A percentile compares a stretch with the other conserved stretches of the same genome.
These are phyloP conservation scores for Pseudomugil gertrudae DNA, from an alignment of 2,797 vertebrate genomes.

Conservation along the genomic window DNA sequence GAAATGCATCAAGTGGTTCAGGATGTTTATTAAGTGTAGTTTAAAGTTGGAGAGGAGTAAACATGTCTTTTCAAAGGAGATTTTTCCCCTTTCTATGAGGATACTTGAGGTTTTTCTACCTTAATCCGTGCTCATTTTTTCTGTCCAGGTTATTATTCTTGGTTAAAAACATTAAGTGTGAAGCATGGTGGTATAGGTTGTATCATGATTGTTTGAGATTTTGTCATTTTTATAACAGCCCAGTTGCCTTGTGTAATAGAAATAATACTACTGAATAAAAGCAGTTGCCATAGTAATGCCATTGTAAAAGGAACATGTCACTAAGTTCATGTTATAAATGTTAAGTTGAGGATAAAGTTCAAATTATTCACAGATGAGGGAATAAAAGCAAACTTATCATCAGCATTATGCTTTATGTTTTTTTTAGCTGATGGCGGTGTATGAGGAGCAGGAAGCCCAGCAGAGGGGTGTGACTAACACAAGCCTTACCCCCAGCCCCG, in stretches of 20 bases:
- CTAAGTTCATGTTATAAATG: background rate
- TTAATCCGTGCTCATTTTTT: background rate
- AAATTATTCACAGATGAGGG: no score
- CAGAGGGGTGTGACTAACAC: slow-evolving; percentile 75
- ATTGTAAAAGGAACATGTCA: background rate
- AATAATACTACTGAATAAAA: background rate
- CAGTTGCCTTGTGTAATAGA: background rate
- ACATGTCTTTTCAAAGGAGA: background rate
- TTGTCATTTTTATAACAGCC: background rate
- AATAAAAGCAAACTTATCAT: background rate
- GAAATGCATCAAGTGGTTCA: background rate
- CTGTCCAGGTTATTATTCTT: no score
- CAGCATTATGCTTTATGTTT: background rate
- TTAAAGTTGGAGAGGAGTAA: background rate
- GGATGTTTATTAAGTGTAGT: background rate
- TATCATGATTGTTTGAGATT: background rate
- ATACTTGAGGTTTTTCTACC: background rate
- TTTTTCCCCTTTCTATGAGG: background rate
- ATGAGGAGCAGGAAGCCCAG: slow-evolving; percentile 88
- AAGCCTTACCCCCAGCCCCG: slow-evolving; percentile 82
- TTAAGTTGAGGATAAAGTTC: background rate
- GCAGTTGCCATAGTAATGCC: background rate
- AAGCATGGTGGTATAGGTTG: background rate
- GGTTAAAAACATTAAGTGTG: background rate
- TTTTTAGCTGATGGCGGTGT: slow-evolving; percentile 93